Base-by-base conservation (phyloP, 2,888 invertebrate species). In the Platycnemis pennipes region DNA sequence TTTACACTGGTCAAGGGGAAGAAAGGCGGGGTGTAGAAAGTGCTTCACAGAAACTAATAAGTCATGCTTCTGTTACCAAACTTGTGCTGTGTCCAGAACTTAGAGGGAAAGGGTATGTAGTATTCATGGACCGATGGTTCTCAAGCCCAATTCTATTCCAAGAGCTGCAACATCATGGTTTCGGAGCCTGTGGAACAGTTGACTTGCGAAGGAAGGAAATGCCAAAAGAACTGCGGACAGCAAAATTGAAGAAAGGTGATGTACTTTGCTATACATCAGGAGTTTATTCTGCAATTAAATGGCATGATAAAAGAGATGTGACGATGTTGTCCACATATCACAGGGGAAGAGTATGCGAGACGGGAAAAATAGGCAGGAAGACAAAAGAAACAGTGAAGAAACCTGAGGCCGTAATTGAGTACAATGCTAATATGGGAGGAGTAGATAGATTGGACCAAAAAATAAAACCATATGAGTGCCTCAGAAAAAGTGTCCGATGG, bases 341-440 rank as follows among this genome's bases (percentile, higher is more conserved):
- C 8, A 56, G 56, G 56, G 56, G 19, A 56, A 49, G 49, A n/a
- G n/a, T n/a, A n/a, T n/a, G n/a, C n/a, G n/a, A n/a, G n/a, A n/a
- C n/a, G n/a, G n/a, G n/a, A n/a, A n/a, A n/a, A n/a, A n/a, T n/a
- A 49, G 49, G 16, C 49, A 49, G 49, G 49, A 49, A 49, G 16
- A 49, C 49, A 7, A 49, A 7, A 7, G 16, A 49, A 49, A 16
- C 49, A 49, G 49, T 49, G 49, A 49, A 49, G 97, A 97, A 95
- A 96, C 96, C 95, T 45, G 31, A 53, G 42, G 85, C 87, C 42
- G 44, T 26, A 45, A 63, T 95, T 96, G 95, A 96, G 96, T 49
- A 49, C 16, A 49, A 49, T 49, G 49, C 49, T 49, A 49, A 49
- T 49, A 49, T 49, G 49, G 49, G 49, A 11, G 49, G 49, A 16